These are phyloP conservation scores for Cephus spinipes DNA, from an alignment of 2,888 invertebrate species.

Conservation along the genomic window DNA sequence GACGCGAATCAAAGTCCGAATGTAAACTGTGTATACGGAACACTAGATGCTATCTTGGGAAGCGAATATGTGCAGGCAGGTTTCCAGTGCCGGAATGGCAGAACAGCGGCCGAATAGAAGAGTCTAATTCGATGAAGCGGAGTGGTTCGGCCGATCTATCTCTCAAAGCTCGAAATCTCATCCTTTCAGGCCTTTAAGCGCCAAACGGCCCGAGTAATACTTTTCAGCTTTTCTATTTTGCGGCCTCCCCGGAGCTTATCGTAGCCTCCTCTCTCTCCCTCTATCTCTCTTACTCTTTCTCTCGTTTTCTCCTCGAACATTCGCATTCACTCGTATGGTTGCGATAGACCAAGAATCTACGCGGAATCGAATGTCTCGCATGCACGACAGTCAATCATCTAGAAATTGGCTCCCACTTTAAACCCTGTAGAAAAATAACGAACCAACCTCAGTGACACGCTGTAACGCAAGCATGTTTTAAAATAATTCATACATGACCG, in stretches of 20 bases:
- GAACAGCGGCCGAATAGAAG: too few species aligned
- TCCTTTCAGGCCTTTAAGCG: slow-evolving; percentile 34
- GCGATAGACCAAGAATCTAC: not conserved
- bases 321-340: not conserved
- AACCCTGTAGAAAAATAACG: not conserved
- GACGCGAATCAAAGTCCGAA: too few species aligned
- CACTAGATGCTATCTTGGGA: too few species aligned
- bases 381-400: too few species aligned
- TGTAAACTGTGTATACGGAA: too few species aligned
- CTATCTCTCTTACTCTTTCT: not conserved
- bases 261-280: not conserved
- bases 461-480: slow-evolving; percentile 1
- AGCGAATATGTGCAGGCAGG: too few species aligned
- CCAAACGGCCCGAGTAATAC: slow-evolving; percentile 24
- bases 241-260: slow-evolving; percentile 17
- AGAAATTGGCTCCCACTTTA: too few species aligned
- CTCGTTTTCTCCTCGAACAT: too few species aligned
- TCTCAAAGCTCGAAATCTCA: slow-evolving; percentile 42
- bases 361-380: not conserved
- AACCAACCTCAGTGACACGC: not conserved
- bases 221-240: slow-evolving; percentile 29
- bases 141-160: slow-evolving; percentile 21
- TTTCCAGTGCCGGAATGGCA: too few species aligned
- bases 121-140: too few species aligned
- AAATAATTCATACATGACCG: slow-evolving; percentile 15